Conservation (phyloP, 35 echinoderm and acorn worm genomes). For the Chiridota heheva region DNA sequence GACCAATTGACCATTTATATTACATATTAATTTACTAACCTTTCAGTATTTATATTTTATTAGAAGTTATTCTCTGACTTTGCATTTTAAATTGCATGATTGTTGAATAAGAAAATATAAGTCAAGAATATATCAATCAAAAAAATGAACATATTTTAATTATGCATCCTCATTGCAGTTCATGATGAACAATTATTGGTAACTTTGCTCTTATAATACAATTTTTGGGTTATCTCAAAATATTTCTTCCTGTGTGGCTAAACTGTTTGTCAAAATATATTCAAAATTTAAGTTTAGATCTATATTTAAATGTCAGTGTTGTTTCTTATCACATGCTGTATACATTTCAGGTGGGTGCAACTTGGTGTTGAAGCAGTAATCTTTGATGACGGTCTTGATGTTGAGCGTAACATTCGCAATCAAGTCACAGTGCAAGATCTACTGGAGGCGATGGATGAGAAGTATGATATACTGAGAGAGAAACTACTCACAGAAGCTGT, state of each 20-base stretch:
- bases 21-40: too few relatives aligned
- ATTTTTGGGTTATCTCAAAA: too few relatives aligned
- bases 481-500: conserved; percentile 90
- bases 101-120: too few relatives aligned
- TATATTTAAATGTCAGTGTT: background rate
- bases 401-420: conserved; percentile 57
- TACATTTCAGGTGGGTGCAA: conserved; percentile 83
- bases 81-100: too few relatives aligned
- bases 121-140: too few relatives aligned
- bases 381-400: conserved; percentile 90
- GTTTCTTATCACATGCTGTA: background rate
- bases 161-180: too few relatives aligned
- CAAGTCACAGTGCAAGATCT: conserved; percentile 86
- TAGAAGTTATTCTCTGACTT: too few relatives aligned
- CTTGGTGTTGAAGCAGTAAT: conserved; percentile 83
- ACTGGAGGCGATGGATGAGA: conserved; percentile 84
- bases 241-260: background rate
- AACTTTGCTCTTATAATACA: too few relatives aligned
- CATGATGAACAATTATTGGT: too few relatives aligned
- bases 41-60: too few relatives aligned
- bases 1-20: too few relatives aligned
- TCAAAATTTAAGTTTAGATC: background rate
- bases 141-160: too few relatives aligned
- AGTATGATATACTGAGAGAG: conserved; percentile 88
- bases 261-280: background rate